Conservation (phyloP, 2,113 vertebrate species). For the Rynchops niger region DNA sequence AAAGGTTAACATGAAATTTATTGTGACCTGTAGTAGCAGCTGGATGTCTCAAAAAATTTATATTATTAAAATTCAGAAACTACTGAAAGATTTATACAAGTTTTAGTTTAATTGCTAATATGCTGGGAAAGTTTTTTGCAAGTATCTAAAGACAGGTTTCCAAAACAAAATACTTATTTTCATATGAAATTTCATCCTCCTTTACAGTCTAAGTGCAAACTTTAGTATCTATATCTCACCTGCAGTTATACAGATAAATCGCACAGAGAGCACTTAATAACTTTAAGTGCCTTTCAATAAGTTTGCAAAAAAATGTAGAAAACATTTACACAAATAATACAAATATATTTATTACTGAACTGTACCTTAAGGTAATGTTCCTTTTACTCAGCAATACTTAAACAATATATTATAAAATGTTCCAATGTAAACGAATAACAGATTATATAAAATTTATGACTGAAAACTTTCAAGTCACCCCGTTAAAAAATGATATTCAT, state of each 20-base stretch:
- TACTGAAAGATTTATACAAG: not conserved
- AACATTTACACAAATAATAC: not conserved
- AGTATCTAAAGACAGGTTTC: not conserved
- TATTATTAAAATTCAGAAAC: constrained; percentile 13
- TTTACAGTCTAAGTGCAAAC: not conserved
- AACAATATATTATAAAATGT: not conserved
- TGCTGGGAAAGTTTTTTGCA: not conserved
- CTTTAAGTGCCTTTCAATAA: not conserved
- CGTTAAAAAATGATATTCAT: constrained; percentile 36
- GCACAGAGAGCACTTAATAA: not conserved
- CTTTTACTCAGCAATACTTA: not conserved
- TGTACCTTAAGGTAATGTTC: not conserved
- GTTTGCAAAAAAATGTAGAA: not conserved
- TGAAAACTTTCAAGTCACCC: constrained; percentile 37
- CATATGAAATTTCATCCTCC: not conserved
- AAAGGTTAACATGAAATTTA: not conserved
- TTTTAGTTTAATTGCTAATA: not conserved
- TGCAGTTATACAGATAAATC: not conserved
- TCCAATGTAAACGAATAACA: not conserved
- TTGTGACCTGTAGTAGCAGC: not conserved
- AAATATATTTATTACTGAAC: not conserved
- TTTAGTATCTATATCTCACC: not conserved
- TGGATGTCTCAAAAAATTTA: not conserved
- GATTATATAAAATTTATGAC: not conserved
- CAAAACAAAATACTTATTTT: not conserved